Evolutionary conservation across 1,140 invertebrate genomes (phyloP).

Genomic region (Dinoponera quadriceps): DNA sequence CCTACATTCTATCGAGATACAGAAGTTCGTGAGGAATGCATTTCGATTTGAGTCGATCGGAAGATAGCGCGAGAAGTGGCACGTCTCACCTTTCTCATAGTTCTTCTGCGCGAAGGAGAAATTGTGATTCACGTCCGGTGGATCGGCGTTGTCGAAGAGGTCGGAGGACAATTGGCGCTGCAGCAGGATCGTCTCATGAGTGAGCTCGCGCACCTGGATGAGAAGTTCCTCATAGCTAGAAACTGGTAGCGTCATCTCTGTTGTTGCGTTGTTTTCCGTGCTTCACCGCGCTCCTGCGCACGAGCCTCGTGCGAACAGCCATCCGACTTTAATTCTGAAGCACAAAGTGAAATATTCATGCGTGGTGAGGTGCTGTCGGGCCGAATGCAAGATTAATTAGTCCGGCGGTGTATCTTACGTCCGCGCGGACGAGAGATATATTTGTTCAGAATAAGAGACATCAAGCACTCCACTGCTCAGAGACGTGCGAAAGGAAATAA

Average conservation of each 20-base stretch:
- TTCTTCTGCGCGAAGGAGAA: slow-evolving; percentile 76
- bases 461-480: background rate
- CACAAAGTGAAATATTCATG: slow-evolving; percentile 29
- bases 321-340: slow-evolving; percentile 70
- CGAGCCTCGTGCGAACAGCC: slow-evolving; percentile 59
- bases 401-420: background rate
- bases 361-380: background rate
- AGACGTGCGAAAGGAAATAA: background rate
- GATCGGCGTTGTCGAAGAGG: slow-evolving; percentile 76
- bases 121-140: slow-evolving; percentile 81
- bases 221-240: slow-evolving; percentile 86
- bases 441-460: background rate
- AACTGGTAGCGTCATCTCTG: slow-evolving; percentile 86
- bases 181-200: slow-evolving; percentile 85
- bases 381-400: slow-evolving; percentile 14
- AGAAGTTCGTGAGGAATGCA: too few species aligned
- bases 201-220: slow-evolving; percentile 85
- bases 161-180: slow-evolving; percentile 82
- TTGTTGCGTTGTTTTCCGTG: slow-evolving; percentile 31
- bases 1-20: too few species aligned
- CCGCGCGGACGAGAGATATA: too few species aligned
- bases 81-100: slow-evolving; percentile 78
- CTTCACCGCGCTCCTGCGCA: slow-evolving; percentile 64
- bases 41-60: too few species aligned
- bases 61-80: background rate